phyloP scores from a whole-genome alignment of 1,140 invertebrate species.

The Neodiprion pinetum region DNA sequence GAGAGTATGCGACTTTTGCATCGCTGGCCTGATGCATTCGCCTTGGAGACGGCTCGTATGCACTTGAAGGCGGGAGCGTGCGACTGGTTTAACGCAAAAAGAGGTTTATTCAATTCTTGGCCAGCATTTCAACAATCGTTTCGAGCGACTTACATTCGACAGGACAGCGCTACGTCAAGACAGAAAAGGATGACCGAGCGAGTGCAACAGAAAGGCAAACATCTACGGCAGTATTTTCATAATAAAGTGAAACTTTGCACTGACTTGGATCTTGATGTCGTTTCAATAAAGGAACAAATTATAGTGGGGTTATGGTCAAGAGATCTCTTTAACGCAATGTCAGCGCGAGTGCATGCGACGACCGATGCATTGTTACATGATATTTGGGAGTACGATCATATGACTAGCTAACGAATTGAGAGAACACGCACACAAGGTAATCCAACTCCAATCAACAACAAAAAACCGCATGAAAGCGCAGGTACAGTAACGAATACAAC shows the following conservation, averaged over 20 bases:
- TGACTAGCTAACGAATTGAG: conserved; percentile 22
- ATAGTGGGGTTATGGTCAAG: conserved; percentile 25
- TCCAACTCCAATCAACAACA: conserved; percentile 3
- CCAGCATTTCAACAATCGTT: neutral
- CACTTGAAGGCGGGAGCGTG: conserved; percentile 11
- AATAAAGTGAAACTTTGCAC: conserved; percentile 32
- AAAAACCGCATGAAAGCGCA: conserved; percentile 11
- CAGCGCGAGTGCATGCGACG: conserved; percentile 16
- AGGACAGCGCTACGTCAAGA: conserved; percentile 1
- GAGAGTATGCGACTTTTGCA: conserved; percentile 15
- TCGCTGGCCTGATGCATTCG: conserved; percentile 4
- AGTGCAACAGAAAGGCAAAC: conserved; percentile 19
- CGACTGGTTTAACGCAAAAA: conserved; percentile 12
- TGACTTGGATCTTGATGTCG: conserved; percentile 20
- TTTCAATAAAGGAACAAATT: conserved; percentile 29
- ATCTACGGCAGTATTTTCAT: conserved; percentile 27
- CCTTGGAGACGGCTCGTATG: conserved; percentile 8
- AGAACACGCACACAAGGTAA: conserved; percentile 6
- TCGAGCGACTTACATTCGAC: conserved; percentile 6
- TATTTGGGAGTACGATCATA: conserved; percentile 25
- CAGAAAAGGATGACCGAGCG: conserved; percentile 23
- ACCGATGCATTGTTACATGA: conserved; percentile 26
- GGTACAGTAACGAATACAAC: too few relatives aligned
- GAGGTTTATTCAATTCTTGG: conserved; percentile 7
- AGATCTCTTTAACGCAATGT: conserved; percentile 25